Conservation (phyloP, 2,888 invertebrate genomes). For the Altica lythri region DNA sequence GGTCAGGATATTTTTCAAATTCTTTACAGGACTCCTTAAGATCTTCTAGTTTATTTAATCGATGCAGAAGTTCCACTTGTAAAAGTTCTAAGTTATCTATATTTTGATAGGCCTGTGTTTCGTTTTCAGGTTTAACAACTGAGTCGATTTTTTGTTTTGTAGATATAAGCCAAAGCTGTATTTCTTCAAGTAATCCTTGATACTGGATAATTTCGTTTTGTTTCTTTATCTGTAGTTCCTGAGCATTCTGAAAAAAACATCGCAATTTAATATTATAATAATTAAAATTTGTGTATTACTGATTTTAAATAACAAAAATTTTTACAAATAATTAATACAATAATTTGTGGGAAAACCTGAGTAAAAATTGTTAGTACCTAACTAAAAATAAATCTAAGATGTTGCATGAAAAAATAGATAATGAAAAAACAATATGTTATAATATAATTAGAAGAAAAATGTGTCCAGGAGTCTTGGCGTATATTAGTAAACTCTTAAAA, state of each 20-base stretch:
- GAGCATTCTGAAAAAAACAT: conserved; percentile 60
- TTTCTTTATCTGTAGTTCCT: conserved; percentile 60
- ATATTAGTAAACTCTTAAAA: too few relatives aligned
- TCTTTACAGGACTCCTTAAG: conserved; percentile 59
- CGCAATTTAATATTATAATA: conserved; percentile 14
- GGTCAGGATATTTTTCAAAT: conserved; percentile 58
- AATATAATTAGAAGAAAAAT: too few relatives aligned
- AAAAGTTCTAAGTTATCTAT: conserved; percentile 51
- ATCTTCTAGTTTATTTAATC: conserved; percentile 59
- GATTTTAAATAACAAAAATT: not conserved
- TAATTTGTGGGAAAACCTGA: too few relatives aligned
- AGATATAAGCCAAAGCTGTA: conserved; percentile 62
- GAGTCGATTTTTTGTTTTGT: conserved; percentile 51
- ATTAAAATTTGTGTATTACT: not conserved
- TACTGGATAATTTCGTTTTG: conserved; percentile 62
- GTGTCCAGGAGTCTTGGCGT: too few relatives aligned
- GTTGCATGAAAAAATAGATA: not conserved
- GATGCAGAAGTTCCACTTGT: conserved; percentile 55
- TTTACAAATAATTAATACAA: too few relatives aligned
- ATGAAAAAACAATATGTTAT: too few relatives aligned
- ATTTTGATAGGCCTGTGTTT: conserved; percentile 48
- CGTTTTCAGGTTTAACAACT: conserved; percentile 35
- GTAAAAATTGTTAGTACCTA: not conserved
- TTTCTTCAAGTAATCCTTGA: conserved; percentile 59
- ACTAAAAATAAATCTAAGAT: not conserved